Percentiles rank a stretch among this genome's conserved stretches.
Conservation (phyloP, 2,888 invertebrate species). For the Apamea epomidion region DNA sequence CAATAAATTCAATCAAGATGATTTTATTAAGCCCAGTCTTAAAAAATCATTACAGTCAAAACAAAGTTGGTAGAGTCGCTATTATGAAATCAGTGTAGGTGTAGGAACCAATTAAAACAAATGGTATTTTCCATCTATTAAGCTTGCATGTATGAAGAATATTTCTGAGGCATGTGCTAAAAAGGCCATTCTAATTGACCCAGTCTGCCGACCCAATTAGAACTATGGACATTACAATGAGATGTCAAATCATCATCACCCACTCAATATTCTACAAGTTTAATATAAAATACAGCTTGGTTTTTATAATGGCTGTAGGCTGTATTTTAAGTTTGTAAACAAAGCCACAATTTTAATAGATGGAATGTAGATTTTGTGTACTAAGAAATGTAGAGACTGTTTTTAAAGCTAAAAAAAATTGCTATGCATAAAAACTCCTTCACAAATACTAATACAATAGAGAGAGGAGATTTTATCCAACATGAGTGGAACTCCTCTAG, state of each 20-base stretch:
- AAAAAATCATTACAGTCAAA: not conserved
- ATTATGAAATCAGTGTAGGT: slow-evolving; percentile 38
- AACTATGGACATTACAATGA: slow-evolving; percentile 67
- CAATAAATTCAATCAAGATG: not conserved
- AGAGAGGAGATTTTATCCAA: not conserved
- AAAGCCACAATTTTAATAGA: not conserved
- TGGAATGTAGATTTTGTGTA: not conserved
- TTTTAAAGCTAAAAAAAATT: not conserved
- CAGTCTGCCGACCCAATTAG: slow-evolving; percentile 82
- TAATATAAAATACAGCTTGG: not conserved
- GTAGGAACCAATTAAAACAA: slow-evolving; percentile 16
- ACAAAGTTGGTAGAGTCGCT: slow-evolving; percentile 19
- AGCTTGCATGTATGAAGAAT: slow-evolving; percentile 39
- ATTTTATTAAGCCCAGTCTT: not conserved
- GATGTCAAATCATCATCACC: slow-evolving; percentile 64
- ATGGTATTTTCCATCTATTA: slow-evolving; percentile 30
- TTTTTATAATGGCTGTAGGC: not conserved
- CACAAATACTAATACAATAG: not conserved
- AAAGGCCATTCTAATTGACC: slow-evolving; percentile 83
- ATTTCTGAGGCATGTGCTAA: slow-evolving; percentile 67
- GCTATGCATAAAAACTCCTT: not conserved
- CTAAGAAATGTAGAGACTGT: not conserved
- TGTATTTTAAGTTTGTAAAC: not conserved
- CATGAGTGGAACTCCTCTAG: too few relatives aligned
- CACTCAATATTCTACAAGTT: slow-evolving; percentile 40